Evolutionary conservation across 2,797 vertebrate genomes (phyloP).

Genomic region (Cheirogaleus major): DNA sequence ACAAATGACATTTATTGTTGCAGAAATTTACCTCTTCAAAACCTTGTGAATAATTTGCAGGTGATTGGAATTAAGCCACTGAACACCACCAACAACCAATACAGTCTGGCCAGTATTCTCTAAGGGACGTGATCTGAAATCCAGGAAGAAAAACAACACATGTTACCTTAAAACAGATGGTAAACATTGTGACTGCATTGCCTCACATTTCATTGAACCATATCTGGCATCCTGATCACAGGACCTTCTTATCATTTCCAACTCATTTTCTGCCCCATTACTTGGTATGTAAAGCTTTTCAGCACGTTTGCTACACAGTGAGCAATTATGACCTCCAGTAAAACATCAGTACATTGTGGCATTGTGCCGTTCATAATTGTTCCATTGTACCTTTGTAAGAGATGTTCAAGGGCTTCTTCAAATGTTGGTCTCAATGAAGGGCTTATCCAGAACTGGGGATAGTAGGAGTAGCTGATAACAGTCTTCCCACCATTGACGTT

Average conservation of each 20-base stretch:
- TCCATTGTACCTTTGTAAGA: slow-evolving; percentile 91
- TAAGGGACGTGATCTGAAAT: slow-evolving; percentile 93
- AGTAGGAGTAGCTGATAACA: slow-evolving; percentile 94
- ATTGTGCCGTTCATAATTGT: slow-evolving; percentile 7
- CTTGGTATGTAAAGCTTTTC: slow-evolving; percentile 69
- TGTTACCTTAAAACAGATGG: slow-evolving; percentile 81
- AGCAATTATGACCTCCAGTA: slow-evolving; percentile 12
- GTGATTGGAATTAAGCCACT: slow-evolving; percentile 95
- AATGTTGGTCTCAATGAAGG: slow-evolving; percentile 90
- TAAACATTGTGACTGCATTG: slow-evolving; percentile 80
- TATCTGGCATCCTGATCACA: slow-evolving; percentile 76
- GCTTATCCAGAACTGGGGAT: slow-evolving; percentile 96
- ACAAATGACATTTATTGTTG: background rate
- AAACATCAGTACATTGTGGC: slow-evolving; percentile 20
- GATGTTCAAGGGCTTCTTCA: slow-evolving; percentile 91
- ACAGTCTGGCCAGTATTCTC: slow-evolving; percentile 91
- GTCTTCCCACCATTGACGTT: slow-evolving; percentile 92
- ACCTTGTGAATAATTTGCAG: slow-evolving; percentile 92
- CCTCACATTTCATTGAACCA: slow-evolving; percentile 79
- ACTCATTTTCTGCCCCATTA: slow-evolving; percentile 71
- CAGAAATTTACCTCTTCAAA: slow-evolving; percentile 89
- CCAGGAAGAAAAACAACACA: slow-evolving; percentile 80
- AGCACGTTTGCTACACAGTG: slow-evolving; percentile 62
- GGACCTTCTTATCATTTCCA: slow-evolving; percentile 76
- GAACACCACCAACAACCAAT: slow-evolving; percentile 96